These are phyloP conservation scores for Zapus hudsonius DNA, from an alignment of 2,113 vertebrate genomes.

Conservation along the genomic window DNA sequence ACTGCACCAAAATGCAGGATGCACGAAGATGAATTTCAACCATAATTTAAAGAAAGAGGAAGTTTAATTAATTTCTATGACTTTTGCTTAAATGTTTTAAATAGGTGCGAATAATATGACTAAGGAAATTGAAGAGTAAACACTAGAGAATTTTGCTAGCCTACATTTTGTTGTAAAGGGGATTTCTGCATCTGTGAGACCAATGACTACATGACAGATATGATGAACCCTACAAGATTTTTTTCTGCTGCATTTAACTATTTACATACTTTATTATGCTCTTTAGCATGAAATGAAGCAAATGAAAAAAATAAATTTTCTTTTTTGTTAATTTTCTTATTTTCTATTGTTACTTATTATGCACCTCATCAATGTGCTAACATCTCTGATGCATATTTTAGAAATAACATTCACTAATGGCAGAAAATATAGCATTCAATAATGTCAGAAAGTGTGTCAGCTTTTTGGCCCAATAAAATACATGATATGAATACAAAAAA, in stretches of 20 bases:
- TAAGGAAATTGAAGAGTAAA: background rate
- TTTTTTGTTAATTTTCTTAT: background rate
- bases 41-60: background rate
- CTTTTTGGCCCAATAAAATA: too few species aligned
- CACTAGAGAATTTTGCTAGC: too few species aligned
- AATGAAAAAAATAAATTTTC: background rate
- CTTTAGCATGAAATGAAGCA: background rate
- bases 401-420: background rate
- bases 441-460: too few species aligned
- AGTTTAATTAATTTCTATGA: background rate
- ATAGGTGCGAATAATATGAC: background rate
- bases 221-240: background rate
- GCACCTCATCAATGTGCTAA: background rate
- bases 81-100: background rate
- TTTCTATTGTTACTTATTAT: too few species aligned
- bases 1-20: background rate
- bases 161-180: background rate
- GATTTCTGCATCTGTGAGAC: background rate
- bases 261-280: background rate
- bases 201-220: background rate
- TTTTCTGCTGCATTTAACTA: background rate
- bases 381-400: background rate
- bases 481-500: too few species aligned
- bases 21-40: slow-evolving; percentile 14
- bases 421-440: too few species aligned